Evolutionary conservation across 2,797 vertebrate species (phyloP), one percentile per base, ranked within the genome.

Genomic region (Galagoides demidoff): DNA sequence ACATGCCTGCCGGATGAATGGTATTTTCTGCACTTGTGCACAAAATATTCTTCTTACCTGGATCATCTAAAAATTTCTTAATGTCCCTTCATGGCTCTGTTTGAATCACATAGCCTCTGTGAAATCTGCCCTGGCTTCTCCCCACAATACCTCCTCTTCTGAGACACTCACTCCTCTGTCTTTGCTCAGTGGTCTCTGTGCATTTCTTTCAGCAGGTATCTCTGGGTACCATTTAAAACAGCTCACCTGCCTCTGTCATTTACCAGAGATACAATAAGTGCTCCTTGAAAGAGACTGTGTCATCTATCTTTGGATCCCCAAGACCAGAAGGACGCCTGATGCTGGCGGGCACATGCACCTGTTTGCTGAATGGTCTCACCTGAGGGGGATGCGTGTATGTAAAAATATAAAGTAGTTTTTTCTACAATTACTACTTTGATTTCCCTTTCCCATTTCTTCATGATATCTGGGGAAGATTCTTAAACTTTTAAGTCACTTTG

Each of bases 401-500:
- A 52, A 73, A 76, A 77, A 13, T 17, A 37, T 16, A 11, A 87
- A 61, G 23, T 25, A 16, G 4, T 49, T 66, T 63, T 19, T n/a
- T 23, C 10, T 45, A 0, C 6, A 63, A n/a, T 79, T 66, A 39
- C 39, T 49, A 17, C 45, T 90, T 88, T 85, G 39, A 68, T 27
- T 45, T 19, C 6, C 13, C 13, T 76, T 61, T 85, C n/a, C 13
- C 22, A n/a, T 57, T 86, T 61, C 17, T 85, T 85, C 64, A 73
- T 59, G 70, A 45, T 39, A 89, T 63, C 34, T 73, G 85, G 31
- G 31, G 59, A 63, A 79, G 43, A 73, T 68, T 22, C 39, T 37
- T 64, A 77, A 74, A 79, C 45, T 90, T 88, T 45, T 68, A 76
- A 61, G 76, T 83, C 12, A 73, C 49, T 86, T 89, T 85, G 83